Evolutionary conservation across 1,140 invertebrate species (phyloP).

Genomic region (Polyergus mexicanus): DNA sequence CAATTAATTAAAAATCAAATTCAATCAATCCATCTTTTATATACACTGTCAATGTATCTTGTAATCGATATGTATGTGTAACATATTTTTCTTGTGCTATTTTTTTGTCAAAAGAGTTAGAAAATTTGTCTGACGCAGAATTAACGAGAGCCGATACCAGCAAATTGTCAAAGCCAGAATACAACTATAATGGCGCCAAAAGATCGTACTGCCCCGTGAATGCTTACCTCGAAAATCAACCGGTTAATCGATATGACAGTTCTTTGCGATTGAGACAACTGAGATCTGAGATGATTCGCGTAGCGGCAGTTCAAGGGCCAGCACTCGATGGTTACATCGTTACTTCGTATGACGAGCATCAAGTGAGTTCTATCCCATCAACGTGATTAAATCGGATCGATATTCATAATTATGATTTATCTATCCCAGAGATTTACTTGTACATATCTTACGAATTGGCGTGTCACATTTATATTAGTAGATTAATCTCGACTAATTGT

Average conservation of each 20-base stretch:
- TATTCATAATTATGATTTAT: not conserved
- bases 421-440: not conserved
- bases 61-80: no score
- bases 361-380: constrained; percentile 85
- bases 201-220: constrained; percentile 77
- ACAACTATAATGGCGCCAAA: constrained; percentile 78
- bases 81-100: not conserved
- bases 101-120: constrained; percentile 7
- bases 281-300: constrained; percentile 89
- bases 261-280: constrained; percentile 87
- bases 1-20: no score
- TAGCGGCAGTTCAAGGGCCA: constrained; percentile 88
- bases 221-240: constrained; percentile 75
- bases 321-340: constrained; percentile 92
- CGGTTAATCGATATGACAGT: constrained; percentile 81
- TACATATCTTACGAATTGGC: not conserved
- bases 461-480: not conserved
- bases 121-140: constrained; percentile 66
- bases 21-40: not conserved
- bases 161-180: constrained; percentile 48
- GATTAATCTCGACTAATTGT: not conserved
- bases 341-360: constrained; percentile 93
- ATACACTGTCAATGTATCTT: not conserved
- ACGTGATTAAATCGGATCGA: not conserved
- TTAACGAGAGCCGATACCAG: constrained; percentile 50